Evolutionary conservation across 2,113 vertebrate genomes (phyloP), one percentile per base, ranked within the genome.

Genomic region (Chionis minor): DNA sequence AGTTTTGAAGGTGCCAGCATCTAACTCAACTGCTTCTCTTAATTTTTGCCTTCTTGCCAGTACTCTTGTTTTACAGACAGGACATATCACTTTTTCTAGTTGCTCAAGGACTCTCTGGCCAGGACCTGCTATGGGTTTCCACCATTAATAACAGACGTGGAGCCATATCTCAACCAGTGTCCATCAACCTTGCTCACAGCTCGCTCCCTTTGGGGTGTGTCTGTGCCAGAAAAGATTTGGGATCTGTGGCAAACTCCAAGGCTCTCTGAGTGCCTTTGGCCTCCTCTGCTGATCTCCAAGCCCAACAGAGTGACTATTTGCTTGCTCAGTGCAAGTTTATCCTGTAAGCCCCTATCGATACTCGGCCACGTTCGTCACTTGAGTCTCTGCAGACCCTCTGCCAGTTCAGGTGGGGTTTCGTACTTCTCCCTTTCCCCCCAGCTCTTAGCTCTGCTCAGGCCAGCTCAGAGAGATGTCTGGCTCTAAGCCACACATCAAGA

Each of bases 341-440:
- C 87, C 96, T 97, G 96, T 96, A 97, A 96, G 16, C 87, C 38
- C 55, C 93, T 66, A 17, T 7, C 42, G 12, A 96, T 73, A 42
- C 87, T 62, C 94, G 90, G 96, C 93, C 96, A 88, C 70, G 14
- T 96, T 94, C 10, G 74, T 96, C 94, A 97, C 96, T 96, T 93
- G 90, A 96, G 93, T 80, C 93, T 96, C 94, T 93, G 94, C 96
- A 97, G 93, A 96, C 67, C 75, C 55, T 93, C 79, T 94, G 96
- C 96, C 95, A 94, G 93, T 92, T 95, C 96, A 97, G 96, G 96
- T 96, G 95, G 93, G 79, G 96, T 92, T 97, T 96, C 82, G 93
- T 16, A 8, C 87, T 83, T 78, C 3, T 55, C 82, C 80, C 62
- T 95, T 92, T 86, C 26, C 28, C 62, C 74, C n/a, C 88, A 86